Evolutionary conservation across 2,113 vertebrate species (phyloP).

Genomic region (Gnathonemus longibarbis): DNA sequence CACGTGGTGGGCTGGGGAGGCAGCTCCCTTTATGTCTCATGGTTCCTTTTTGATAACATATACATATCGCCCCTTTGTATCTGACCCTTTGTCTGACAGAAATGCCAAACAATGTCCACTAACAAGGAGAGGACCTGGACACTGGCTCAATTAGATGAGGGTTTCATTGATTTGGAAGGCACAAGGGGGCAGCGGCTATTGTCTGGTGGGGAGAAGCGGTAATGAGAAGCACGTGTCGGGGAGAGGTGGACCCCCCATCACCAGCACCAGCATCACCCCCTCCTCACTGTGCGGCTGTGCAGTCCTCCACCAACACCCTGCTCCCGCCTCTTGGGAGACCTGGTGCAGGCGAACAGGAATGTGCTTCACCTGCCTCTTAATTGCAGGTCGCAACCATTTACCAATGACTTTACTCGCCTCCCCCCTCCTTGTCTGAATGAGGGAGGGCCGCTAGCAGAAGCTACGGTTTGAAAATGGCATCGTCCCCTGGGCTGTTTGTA

Average conservation of each 20-base stretch:
- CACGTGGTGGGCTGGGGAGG: conserved; percentile 43
- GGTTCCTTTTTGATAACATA: conserved; percentile 57
- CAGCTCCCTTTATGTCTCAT: conserved; percentile 41
- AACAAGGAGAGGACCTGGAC: conserved; percentile 69
- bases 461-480: conserved; percentile 52
- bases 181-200: conserved; percentile 49
- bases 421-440: conserved; percentile 38
- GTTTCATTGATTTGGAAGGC: conserved; percentile 44
- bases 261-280: conserved; percentile 25
- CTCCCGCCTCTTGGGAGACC: conserved; percentile 69
- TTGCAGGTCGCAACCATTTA: conserved; percentile 63
- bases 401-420: conserved; percentile 43
- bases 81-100: conserved; percentile 49
- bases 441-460: conserved; percentile 49
- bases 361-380: conserved; percentile 66
- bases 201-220: conserved; percentile 44
- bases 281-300: conserved; percentile 40
- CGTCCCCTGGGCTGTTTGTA: conserved; percentile 22
- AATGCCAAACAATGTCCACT: conserved; percentile 65
- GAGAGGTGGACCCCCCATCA: conserved; percentile 52
- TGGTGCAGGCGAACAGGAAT: conserved; percentile 66
- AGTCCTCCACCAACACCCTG: background rate
- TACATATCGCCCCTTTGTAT: conserved; percentile 26
- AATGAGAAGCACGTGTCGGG: conserved; percentile 59
- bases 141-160: conserved; percentile 68